These are phyloP conservation scores for Cephus cinctus DNA, from an alignment of 1,140 invertebrate genomes.

Conservation along the genomic window DNA sequence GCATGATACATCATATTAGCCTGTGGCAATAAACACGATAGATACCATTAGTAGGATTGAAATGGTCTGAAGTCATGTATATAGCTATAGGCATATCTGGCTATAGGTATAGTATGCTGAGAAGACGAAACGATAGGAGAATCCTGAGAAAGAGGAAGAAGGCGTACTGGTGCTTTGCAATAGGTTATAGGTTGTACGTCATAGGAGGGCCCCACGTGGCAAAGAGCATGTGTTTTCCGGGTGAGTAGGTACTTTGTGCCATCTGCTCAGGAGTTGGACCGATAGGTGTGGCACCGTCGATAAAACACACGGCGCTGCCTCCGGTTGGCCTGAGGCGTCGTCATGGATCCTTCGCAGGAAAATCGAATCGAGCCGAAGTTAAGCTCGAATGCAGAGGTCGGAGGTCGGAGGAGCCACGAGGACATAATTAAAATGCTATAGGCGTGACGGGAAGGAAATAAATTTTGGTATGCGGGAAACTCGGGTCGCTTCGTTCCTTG, in stretches of 20 bases:
- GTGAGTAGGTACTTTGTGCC: conserved; percentile 33
- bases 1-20: conserved; percentile 47
- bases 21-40: conserved; percentile 32
- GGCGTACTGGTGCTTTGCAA: too few relatives aligned
- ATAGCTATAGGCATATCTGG: too few relatives aligned
- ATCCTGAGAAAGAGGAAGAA: too few relatives aligned
- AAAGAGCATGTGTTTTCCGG: conserved; percentile 31
- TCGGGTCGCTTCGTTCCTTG: neutral
- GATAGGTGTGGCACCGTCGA: conserved; percentile 31
- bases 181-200: too few relatives aligned
- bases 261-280: conserved; percentile 27
- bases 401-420: neutral
- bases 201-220: conserved; percentile 28
- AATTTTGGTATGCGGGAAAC: neutral
- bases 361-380: conserved; percentile 27
- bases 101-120: too few relatives aligned
- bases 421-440: neutral
- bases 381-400: conserved; percentile 9
- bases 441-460: neutral
- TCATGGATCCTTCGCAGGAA: conserved; percentile 1
- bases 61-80: too few relatives aligned
- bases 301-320: too few relatives aligned
- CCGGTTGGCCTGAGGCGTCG: too few relatives aligned
- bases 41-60: conserved; percentile 47
- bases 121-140: too few relatives aligned